Evolutionary conservation across 2,113 vertebrate species (phyloP).

Genomic region (Syngnathoides biaculeatus): DNA sequence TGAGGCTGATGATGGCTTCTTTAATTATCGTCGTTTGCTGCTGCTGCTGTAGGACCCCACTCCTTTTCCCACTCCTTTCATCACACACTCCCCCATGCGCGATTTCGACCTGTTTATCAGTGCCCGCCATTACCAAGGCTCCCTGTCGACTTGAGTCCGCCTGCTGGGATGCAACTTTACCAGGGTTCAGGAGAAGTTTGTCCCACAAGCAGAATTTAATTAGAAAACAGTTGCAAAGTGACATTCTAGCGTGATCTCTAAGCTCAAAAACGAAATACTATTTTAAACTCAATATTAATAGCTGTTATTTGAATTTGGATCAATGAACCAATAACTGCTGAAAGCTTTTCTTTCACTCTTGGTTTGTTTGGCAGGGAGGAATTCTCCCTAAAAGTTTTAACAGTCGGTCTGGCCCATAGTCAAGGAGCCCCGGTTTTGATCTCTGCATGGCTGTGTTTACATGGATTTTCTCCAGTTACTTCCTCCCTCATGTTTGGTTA

Average conservation of each 20-base stretch:
- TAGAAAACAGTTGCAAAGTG: not conserved
- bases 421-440: no score
- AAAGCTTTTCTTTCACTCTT: not conserved
- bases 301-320: not conserved
- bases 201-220: not conserved
- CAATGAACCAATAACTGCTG: no score
- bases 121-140: conserved; percentile 49
- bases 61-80: conserved; percentile 59
- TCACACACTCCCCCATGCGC: conserved; percentile 55
- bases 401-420: no score
- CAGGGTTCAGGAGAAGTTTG: conserved; percentile 20
- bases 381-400: no score
- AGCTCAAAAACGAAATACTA: not conserved
- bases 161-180: conserved; percentile 28
- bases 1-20: conserved; percentile 73
- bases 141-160: conserved; percentile 39
- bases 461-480: no score
- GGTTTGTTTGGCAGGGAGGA: no score
- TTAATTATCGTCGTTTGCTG: conserved; percentile 71
- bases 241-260: not conserved
- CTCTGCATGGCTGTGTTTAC: no score
- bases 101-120: conserved; percentile 61
- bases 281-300: not conserved
- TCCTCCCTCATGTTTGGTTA: no score
- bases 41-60: conserved; percentile 56